Conservation (phyloP, 2,888 invertebrate species). For the Neoitamus cyanurus region DNA sequence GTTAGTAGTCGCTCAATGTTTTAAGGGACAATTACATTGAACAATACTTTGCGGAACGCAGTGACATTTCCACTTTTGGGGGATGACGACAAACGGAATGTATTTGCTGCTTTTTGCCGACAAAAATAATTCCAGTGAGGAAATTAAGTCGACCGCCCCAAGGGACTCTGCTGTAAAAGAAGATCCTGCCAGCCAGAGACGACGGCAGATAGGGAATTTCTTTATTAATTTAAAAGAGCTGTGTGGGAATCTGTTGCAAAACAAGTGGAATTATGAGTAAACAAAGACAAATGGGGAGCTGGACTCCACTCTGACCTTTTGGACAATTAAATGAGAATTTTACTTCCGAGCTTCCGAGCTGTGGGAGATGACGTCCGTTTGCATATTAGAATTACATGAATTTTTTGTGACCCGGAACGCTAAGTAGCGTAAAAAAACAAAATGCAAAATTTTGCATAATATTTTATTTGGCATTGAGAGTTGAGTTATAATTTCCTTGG, state of each 20-base stretch:
- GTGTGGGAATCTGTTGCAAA: background rate
- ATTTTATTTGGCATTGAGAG: too few species aligned
- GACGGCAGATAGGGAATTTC: background rate
- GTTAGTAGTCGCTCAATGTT: background rate
- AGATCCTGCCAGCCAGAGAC: background rate
- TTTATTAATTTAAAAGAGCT: background rate
- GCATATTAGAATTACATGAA: background rate
- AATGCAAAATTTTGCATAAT: too few species aligned
- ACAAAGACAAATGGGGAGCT: background rate
- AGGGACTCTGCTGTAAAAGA: background rate
- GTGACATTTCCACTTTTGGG: background rate
- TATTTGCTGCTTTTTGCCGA: background rate
- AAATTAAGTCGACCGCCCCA: background rate
- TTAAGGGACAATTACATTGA: background rate
- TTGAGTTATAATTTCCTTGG: too few species aligned
- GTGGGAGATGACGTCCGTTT: background rate
- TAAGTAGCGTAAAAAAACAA: too few species aligned
- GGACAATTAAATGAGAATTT: background rate
- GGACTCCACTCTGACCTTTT: background rate
- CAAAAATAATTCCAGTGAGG: background rate
- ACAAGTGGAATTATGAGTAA: background rate
- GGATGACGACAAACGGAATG: background rate
- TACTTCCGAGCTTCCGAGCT: background rate
- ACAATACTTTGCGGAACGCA: background rate
- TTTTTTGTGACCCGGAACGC: too few species aligned